phyloP scores from a whole-genome alignment of 2,113 vertebrate genomes.

The Crotalus helleri region DNA sequence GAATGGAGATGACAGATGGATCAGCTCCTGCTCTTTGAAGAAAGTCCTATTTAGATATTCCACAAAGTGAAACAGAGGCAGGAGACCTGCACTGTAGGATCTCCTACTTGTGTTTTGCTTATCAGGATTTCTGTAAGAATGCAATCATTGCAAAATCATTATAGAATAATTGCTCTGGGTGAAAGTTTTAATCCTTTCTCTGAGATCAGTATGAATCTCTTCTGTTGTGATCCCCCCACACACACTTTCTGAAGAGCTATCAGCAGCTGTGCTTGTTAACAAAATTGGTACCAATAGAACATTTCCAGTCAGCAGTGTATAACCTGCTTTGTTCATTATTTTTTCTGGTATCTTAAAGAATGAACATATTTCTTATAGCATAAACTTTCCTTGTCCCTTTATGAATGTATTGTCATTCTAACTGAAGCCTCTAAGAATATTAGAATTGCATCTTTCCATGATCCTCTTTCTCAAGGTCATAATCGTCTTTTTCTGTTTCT shows the following conservation, averaged over 20 bases:
- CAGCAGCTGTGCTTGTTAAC: not conserved
- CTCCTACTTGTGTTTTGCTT: not conserved
- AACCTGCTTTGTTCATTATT: not conserved
- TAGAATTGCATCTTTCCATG: not conserved
- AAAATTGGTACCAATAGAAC: not conserved
- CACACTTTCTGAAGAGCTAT: not conserved
- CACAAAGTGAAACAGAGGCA: not conserved
- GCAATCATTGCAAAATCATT: not conserved
- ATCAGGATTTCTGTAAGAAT: not conserved
- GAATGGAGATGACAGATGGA: not conserved
- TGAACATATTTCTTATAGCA: not conserved
- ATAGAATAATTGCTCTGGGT: not conserved
- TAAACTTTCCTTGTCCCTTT: too few relatives aligned
- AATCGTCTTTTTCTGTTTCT: not conserved
- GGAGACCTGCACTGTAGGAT: not conserved
- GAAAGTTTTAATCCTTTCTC: not conserved
- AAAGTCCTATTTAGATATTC: not conserved
- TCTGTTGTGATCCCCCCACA: too few relatives aligned
- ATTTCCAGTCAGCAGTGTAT: not conserved
- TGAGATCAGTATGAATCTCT: not conserved
- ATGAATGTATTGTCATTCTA: not conserved
- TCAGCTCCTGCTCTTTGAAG: not conserved
- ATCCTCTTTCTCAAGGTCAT: not conserved
- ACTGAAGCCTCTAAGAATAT: not conserved
- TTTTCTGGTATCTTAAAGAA: not conserved